These are phyloP conservation scores for Alca torda DNA, from an alignment of 2,797 vertebrate species.

Conservation along the genomic window DNA sequence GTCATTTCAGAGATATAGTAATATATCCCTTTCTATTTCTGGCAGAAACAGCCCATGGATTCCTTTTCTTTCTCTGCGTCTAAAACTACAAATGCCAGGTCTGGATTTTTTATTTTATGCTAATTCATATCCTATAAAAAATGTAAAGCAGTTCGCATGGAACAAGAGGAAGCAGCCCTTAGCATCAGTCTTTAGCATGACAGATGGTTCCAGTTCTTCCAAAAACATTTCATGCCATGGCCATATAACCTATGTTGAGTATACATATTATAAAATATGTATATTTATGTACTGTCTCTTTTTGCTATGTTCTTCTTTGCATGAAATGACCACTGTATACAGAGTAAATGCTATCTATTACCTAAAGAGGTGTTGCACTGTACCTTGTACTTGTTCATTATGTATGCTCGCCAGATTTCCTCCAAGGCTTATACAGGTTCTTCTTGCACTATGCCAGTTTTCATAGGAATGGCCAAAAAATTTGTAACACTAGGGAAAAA, in stretches of 20 bases:
- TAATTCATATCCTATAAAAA: background rate
- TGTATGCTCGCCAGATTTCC: conserved; percentile 86
- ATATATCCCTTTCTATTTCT: background rate
- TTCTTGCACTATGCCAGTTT: conserved; percentile 80
- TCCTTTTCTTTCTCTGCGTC: background rate
- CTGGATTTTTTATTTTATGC: background rate
- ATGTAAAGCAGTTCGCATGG: background rate
- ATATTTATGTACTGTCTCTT: background rate
- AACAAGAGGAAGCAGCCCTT: background rate
- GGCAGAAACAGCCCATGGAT: background rate
- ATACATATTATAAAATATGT: background rate
- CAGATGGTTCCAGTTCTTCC: background rate
- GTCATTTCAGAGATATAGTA: background rate
- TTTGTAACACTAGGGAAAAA: conserved; percentile 85
- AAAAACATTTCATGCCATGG: background rate
- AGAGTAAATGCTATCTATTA: background rate
- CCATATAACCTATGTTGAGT: background rate
- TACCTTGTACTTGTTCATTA: conserved; percentile 85
- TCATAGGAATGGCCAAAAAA: conserved; percentile 66
- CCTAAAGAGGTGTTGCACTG: background rate
- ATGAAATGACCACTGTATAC: background rate
- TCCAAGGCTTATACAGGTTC: conserved; percentile 76
- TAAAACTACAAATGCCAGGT: background rate
- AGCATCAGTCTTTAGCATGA: background rate
- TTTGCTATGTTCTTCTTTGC: background rate